Conservation (phyloP, 2,888 invertebrate genomes). For the Agriopis leucophaearia region DNA sequence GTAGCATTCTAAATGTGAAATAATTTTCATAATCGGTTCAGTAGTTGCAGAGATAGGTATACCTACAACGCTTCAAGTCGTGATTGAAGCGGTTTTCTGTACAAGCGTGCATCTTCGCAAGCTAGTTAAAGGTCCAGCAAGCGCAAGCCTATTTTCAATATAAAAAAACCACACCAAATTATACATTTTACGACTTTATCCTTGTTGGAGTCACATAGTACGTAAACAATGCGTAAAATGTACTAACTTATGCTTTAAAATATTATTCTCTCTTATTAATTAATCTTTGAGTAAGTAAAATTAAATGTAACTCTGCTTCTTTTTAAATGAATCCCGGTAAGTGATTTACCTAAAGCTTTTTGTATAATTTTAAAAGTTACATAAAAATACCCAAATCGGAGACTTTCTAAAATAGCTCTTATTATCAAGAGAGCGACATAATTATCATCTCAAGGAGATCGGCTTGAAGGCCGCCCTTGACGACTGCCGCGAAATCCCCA, state of each 20-base stretch:
- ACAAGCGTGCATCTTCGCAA: too few relatives aligned
- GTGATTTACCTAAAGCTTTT: background rate
- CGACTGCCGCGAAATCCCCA: conserved; percentile 13
- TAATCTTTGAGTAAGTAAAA: background rate
- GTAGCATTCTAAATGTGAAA: background rate
- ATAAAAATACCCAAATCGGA: conserved; percentile 38
- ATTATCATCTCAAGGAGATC: conserved; percentile 14
- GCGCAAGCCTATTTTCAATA: too few relatives aligned
- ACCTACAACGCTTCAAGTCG: too few relatives aligned
- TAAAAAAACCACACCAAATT: background rate
- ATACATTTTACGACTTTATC: background rate
- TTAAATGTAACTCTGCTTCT: background rate
- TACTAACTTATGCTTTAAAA: background rate
- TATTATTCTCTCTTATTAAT: background rate
- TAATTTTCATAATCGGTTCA: background rate
- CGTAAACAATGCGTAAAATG: too few relatives aligned
- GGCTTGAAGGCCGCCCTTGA: conserved; percentile 24
- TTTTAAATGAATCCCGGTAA: background rate
- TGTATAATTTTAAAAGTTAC: conserved; percentile 57
- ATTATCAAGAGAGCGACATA: conserved; percentile 23
- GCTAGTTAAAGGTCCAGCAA: too few relatives aligned
- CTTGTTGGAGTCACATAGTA: too few relatives aligned
- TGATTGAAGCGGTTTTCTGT: too few relatives aligned
- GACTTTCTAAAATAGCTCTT: conserved; percentile 14
- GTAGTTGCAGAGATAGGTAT: background rate